Evolutionary conservation across 2,888 invertebrate species (phyloP), one percentile per base, ranked within the genome.

Genomic region (Stenodera caucasica): DNA sequence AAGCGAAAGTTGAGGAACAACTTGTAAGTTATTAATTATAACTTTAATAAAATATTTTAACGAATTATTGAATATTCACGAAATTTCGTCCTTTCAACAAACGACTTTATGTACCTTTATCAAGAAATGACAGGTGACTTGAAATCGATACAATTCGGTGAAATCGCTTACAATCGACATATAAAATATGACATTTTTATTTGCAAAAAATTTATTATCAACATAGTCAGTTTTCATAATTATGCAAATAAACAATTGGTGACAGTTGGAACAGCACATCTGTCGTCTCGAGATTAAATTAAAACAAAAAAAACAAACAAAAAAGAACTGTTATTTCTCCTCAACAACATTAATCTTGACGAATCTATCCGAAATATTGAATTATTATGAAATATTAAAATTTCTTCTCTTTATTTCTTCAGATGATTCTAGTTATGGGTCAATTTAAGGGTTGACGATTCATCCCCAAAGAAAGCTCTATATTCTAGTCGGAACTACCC

Each of bases 361-460:
- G n/a, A n/a, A n/a, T n/a, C n/a, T n/a, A n/a, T n/a, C n/a, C n/a
- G n/a, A n/a, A n/a, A n/a, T n/a, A n/a, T n/a, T n/a, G n/a, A n/a
- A n/a, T n/a, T n/a, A n/a, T n/a, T n/a, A n/a, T n/a, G n/a, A n/a
- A n/a, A n/a, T n/a, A n/a, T n/a, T n/a, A n/a, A n/a, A n/a, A n/a
- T n/a, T n/a, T n/a, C n/a, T n/a, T n/a, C n/a, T n/a, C n/a, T n/a
- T n/a, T n/a, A n/a, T n/a, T n/a, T n/a, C n/a, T n/a, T n/a, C n/a
- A n/a, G n/a, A n/a, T n/a, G n/a, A n/a, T n/a, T n/a, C n/a, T n/a
- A n/a, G n/a, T n/a, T n/a, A n/a, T 53, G 30, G 65, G 65, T 62
- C 62, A 60, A 11, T 12, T 52, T 60, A 55, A 65, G 62, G 62
- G 62, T 62, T 60, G 62, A 65, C 65, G 60, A 60, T 58, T 53